Conservation (phyloP, 1,140 invertebrate genomes). For the Metaphire vulgaris region DNA sequence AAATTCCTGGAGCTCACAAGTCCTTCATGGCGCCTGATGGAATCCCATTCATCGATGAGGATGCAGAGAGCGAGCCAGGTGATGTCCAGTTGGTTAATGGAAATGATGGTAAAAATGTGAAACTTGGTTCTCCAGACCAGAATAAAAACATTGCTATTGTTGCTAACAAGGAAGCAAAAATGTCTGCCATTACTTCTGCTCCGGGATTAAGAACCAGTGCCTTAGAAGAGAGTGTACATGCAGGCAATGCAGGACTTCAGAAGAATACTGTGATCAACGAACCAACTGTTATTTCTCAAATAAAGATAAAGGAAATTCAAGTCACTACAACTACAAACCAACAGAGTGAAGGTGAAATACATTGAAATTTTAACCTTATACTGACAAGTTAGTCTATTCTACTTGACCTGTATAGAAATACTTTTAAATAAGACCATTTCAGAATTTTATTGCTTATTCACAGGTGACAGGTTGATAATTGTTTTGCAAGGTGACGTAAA, state of each 20-base stretch:
- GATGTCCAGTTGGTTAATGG: not conserved
- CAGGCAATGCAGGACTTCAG: too few species aligned
- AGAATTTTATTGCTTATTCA: too few species aligned
- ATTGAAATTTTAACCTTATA: too few species aligned
- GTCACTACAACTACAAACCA: not conserved
- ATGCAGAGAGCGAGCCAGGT: not conserved
- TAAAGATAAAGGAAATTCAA: not conserved
- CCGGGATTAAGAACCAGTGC: not conserved
- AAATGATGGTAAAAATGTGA: not conserved
- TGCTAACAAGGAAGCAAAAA: not conserved
- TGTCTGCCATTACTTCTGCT: not conserved
- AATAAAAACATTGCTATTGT: not conserved
- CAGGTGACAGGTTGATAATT: too few species aligned
- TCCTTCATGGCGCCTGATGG: constrained; percentile 21
- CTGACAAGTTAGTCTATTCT: too few species aligned
- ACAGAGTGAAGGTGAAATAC: too few species aligned
- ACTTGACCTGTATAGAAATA: too few species aligned
- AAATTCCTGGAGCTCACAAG: constrained; percentile 20
- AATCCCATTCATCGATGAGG: constrained; percentile 24
- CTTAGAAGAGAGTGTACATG: not conserved
- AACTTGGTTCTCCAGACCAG: not conserved
- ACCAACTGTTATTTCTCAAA: not conserved
- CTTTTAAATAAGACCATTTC: too few species aligned
- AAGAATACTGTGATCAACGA: too few species aligned
- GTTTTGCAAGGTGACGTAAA: too few species aligned